Base-by-base conservation (phyloP, 2,113 vertebrate genomes). In the Saccopteryx leptura region DNA sequence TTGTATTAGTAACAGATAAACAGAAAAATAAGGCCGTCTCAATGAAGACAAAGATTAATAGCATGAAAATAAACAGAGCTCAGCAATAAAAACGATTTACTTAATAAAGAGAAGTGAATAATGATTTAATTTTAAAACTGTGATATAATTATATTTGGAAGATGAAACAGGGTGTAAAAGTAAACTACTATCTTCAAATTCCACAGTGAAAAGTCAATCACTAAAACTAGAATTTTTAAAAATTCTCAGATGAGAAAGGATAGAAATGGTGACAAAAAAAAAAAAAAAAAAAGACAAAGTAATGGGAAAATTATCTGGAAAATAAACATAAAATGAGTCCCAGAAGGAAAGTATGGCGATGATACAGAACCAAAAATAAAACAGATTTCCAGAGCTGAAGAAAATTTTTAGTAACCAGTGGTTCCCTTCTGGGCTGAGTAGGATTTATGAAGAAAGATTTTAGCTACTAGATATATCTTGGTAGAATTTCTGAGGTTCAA, bases 401-500 rank as follows among this genome's bases (percentile, higher is more conserved):
- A 90, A 85, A 69, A 61, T 10, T 50, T 19, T 65, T 28, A 85
- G 46, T 71, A 71, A 71, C 39, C 11, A 69, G 15, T 84, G 56
- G 31, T 54, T 90, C 56, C 56, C 3, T 79, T 85, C n/a, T 85
- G 26, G 21, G 5, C 52, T 75, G 33, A 83, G 50, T 46, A 84
- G 61, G n/a, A 79, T 79, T 71, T 79, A 79, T 69, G 46, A 84
- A 26, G 31, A 56, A 74, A 83, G n/a, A 76, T 88, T 89, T 88
- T 82, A 91, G 48, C 48, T 79, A 56, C 48, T 79, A 61, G 56
- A 52, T 56, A 26, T 33, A 78, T 26, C 65, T 91, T 79, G 46
- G 65, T 28, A 94, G 21, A 71, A 72, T 71, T 90, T 90, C 72
- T 91, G 19, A 56, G 26, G 56, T 54, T 56, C 72, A 85, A 33